These are phyloP conservation scores for Erythrocebus patas DNA, from an alignment of 2,113 vertebrate species.

Conservation along the genomic window DNA sequence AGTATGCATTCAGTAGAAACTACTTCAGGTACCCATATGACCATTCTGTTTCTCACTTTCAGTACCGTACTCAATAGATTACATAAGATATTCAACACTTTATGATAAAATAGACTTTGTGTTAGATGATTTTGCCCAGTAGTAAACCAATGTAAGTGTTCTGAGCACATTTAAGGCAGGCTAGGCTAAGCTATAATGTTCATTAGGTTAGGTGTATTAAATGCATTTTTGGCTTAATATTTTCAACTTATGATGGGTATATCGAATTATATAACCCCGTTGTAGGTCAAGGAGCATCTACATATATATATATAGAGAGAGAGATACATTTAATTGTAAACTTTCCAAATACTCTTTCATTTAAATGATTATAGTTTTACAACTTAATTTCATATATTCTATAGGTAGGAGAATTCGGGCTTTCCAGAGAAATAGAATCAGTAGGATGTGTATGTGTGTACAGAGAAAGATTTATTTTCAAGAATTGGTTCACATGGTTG, in stretches of 20 bases:
- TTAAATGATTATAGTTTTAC: neutral
- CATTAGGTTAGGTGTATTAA: neutral
- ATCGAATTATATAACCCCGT: neutral
- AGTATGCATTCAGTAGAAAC: neutral
- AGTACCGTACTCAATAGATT: neutral
- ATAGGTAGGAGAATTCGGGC: neutral
- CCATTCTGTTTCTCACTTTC: neutral
- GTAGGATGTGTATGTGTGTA: neutral
- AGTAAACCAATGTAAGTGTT: neutral
- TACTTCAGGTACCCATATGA: neutral
- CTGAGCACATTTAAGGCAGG: neutral
- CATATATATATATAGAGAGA: neutral
- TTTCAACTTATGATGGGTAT: neutral
- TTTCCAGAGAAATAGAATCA: neutral
- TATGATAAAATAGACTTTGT: neutral
- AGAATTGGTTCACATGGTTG: neutral
- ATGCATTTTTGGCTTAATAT: neutral
- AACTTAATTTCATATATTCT: constrained; percentile 40
- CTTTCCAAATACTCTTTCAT: constrained; percentile 33
- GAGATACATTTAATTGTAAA: neutral
- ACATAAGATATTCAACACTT: neutral
- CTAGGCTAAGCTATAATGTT: neutral
- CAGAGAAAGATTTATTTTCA: neutral
- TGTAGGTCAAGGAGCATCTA: neutral
- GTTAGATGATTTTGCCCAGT: neutral